A percentile compares a stretch with the other conserved stretches of the same genome.
phyloP scores from a whole-genome alignment of 2,113 vertebrate genomes.

The Taxidea taxus region DNA sequence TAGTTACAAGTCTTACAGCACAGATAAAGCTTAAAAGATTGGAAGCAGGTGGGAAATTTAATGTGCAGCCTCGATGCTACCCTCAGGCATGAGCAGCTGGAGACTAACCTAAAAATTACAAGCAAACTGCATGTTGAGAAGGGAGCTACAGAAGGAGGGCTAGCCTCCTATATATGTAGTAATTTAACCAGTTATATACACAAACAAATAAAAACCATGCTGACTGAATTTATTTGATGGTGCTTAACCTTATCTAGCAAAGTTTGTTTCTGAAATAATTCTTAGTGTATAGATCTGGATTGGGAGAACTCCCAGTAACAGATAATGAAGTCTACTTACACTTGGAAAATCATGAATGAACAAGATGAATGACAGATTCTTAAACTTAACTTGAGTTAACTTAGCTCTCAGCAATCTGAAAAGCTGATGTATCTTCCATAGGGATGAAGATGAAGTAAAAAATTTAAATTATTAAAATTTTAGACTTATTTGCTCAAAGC shows the following conservation, averaged over 20 bases:
- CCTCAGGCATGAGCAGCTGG: not conserved
- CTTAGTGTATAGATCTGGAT: not conserved
- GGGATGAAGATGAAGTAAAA: not conserved
- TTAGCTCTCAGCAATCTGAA: conserved; percentile 6
- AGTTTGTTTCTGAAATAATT: conserved; percentile 31
- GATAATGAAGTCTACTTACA: not conserved
- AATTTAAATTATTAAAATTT: conserved; percentile 7
- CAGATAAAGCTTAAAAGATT: conserved; percentile 19
- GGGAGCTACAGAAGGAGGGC: not conserved
- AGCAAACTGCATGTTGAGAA: not conserved
- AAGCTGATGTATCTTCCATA: conserved; percentile 23
- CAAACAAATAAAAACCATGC: conserved; percentile 20
- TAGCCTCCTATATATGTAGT: not conserved
- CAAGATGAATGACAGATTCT: not conserved
- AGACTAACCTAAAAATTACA: conserved; percentile 16
- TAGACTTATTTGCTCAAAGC: not conserved
- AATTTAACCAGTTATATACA: not conserved
- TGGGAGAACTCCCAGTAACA: conserved; percentile 22
- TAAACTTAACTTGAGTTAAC: not conserved
- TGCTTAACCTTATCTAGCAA: conserved; percentile 11
- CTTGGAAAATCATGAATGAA: not conserved
- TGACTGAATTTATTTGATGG: conserved; percentile 19
- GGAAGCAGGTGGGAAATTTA: conserved; percentile 37
- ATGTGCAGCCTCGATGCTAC: not conserved
- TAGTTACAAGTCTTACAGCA: conserved; percentile 14